Evolutionary conservation across 2,888 invertebrate species (phyloP).

Genomic region (Eucera pruinosa): DNA sequence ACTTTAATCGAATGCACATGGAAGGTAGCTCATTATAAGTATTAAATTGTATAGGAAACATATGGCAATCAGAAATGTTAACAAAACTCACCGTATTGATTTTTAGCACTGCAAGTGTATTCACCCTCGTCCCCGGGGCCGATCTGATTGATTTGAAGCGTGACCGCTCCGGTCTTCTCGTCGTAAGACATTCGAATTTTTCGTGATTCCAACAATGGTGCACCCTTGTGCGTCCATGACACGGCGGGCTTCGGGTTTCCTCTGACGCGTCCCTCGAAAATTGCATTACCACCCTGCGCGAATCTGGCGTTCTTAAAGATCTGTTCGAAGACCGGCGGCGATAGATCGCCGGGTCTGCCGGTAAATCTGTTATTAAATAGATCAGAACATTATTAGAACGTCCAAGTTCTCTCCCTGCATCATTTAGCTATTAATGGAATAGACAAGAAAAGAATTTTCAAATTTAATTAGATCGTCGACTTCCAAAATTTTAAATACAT

Average conservation of each 20-base stretch:
- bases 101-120: constrained; percentile 97
- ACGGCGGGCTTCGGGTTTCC: constrained; percentile 97
- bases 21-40: too few relatives aligned
- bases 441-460: too few relatives aligned
- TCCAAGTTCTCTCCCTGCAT: too few relatives aligned
- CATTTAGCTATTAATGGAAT: too few relatives aligned
- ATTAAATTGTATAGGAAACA: too few relatives aligned
- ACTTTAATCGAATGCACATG: too few relatives aligned
- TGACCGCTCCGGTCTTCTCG: constrained; percentile 94
- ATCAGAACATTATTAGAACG: neutral
- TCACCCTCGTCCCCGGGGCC: constrained; percentile 98
- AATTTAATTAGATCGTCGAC: too few relatives aligned
- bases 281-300: constrained; percentile 96
- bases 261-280: constrained; percentile 95
- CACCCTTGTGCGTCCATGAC: constrained; percentile 95
- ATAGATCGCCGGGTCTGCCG: constrained; percentile 90
- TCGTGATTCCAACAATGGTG: constrained; percentile 92
- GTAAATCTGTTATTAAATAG: constrained; percentile 78
- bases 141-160: constrained; percentile 96
- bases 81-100: constrained; percentile 89
- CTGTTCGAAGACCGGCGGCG: constrained; percentile 97
- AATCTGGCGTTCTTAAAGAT: constrained; percentile 97
- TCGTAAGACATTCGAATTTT: constrained; percentile 97
- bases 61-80: too few relatives aligned
- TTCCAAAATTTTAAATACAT: neutral